Evolutionary conservation across 2,797 vertebrate species (phyloP).

Genomic region (Pseudopleuronectes americanus): DNA sequence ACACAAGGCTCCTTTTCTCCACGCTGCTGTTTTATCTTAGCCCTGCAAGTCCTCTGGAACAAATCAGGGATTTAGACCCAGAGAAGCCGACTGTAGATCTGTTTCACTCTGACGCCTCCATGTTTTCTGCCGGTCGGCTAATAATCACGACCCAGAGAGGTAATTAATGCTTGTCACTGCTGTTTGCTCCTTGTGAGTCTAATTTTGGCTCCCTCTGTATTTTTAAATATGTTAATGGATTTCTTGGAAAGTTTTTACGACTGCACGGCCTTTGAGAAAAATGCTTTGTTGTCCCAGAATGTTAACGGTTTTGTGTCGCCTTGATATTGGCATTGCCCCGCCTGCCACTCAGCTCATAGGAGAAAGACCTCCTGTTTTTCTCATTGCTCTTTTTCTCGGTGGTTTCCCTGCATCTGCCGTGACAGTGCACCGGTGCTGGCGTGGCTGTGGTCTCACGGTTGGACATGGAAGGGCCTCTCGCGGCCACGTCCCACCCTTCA

Average conservation of each 20-base stretch:
- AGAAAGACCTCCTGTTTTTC: conserved; percentile 62
- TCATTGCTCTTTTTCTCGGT: conserved; percentile 34
- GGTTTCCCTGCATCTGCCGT: conserved; percentile 36
- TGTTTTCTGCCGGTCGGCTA: conserved; percentile 29
- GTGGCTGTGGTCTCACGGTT: conserved; percentile 45
- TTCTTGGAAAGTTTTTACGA: background rate
- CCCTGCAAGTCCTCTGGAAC: conserved; percentile 70
- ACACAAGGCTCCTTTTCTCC: conserved; percentile 43
- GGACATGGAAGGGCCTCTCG: conserved; percentile 55
- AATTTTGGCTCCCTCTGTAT: conserved; percentile 11
- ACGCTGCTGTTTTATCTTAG: conserved; percentile 61
- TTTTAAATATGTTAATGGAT: background rate
- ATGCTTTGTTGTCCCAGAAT: conserved; percentile 8
- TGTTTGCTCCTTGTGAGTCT: background rate
- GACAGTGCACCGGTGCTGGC: conserved; percentile 38
- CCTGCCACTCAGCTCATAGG: conserved; percentile 16
- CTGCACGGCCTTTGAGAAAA: background rate
- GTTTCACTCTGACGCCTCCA: conserved; percentile 38
- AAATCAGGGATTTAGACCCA: conserved; percentile 71
- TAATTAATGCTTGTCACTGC: conserved; percentile 30
- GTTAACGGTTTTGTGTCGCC: conserved; percentile 6
- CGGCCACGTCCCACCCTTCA: conserved; percentile 63
- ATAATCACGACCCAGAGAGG: conserved; percentile 47
- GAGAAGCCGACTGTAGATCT: conserved; percentile 40
- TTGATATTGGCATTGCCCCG: conserved; percentile 21